phyloP scores from a whole-genome alignment of 2,113 vertebrate species.

The Seriola aureovittata region DNA sequence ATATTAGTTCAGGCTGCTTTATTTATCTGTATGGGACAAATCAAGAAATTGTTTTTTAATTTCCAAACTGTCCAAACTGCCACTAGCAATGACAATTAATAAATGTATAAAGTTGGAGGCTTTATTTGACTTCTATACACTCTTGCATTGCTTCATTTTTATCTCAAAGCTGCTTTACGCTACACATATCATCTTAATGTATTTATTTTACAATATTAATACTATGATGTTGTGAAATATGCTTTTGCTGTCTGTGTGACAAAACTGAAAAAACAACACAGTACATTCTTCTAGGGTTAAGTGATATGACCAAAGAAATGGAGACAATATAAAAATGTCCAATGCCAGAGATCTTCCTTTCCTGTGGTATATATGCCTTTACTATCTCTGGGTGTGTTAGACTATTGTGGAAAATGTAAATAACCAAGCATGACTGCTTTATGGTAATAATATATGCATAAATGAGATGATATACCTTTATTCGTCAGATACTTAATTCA shows the following conservation, averaged over 20 bases:
- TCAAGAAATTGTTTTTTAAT: conserved; percentile 10
- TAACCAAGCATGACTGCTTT: too few species aligned
- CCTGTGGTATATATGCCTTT: too few species aligned
- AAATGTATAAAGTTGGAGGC: conserved; percentile 20
- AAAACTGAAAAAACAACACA: neutral
- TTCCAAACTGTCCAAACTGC: conserved; percentile 2
- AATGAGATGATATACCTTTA: too few species aligned
- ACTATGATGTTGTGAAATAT: neutral
- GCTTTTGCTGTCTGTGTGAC: neutral
- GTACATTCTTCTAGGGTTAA: too few species aligned
- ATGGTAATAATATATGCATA: too few species aligned
- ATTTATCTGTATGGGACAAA: conserved; percentile 50
- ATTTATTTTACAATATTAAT: neutral
- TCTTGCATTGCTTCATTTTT: conserved; percentile 1
- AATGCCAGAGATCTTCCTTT: too few species aligned
- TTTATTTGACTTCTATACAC: conserved; percentile 22
- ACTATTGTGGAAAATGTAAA: too few species aligned
- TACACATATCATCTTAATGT: neutral
- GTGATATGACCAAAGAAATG: too few species aligned
- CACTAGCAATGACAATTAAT: conserved; percentile 37
- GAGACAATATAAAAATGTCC: too few species aligned
- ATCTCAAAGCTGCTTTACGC: neutral
- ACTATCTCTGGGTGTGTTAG: too few species aligned
- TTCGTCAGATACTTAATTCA: too few species aligned
- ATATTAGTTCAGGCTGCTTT: conserved; percentile 40